Conservation (phyloP, 2,113 vertebrate genomes). For the Lates calcarifer region DNA sequence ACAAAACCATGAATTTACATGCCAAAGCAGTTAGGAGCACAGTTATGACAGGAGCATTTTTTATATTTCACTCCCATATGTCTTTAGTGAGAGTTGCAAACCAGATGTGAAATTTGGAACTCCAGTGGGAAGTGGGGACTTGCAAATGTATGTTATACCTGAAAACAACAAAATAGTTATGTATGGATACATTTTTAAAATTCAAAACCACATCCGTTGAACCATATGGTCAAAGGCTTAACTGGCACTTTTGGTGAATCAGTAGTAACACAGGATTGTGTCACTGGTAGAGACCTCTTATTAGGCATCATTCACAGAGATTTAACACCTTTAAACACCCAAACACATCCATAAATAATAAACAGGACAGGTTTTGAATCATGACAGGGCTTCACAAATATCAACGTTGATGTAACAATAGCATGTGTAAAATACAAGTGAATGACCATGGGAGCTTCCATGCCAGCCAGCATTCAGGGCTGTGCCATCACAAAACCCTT, state of each 20-base stretch:
- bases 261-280: not conserved
- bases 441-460: not conserved
- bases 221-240: not conserved
- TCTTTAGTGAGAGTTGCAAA: not conserved
- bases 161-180: not conserved
- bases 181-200: not conserved
- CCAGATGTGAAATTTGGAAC: conserved; percentile 7
- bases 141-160: not conserved
- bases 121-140: not conserved
- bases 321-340: not conserved
- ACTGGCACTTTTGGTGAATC: too few relatives aligned
- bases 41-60: conserved; percentile 7
- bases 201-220: not conserved
- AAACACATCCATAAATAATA: conserved; percentile 8
- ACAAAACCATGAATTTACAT: conserved; percentile 12
- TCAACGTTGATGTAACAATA: not conserved
- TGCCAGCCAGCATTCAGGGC: not conserved
- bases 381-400: conserved; percentile 1
- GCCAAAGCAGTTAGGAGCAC: conserved; percentile 4
- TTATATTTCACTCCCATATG: not conserved
- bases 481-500: not conserved
- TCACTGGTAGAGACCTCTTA: not conserved
- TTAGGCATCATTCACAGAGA: not conserved
- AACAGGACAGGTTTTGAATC: not conserved
- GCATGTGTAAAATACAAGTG: not conserved